phyloP scores from a whole-genome alignment of 2,113 vertebrate species.

The Mirounga angustirostris region DNA sequence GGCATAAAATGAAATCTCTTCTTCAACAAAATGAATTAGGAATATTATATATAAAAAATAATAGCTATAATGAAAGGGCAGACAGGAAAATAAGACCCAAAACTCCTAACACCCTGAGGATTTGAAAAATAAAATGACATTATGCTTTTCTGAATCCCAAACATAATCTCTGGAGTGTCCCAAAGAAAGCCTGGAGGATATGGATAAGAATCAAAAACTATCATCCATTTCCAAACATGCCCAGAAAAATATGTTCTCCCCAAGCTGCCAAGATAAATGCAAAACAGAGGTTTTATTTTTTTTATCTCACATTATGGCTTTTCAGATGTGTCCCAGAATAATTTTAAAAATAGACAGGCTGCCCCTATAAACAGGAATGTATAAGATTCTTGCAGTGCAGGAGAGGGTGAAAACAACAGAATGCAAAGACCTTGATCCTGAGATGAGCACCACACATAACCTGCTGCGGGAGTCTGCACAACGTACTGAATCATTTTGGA shows the following conservation, averaged over 20 bases:
- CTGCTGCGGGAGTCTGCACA: not conserved
- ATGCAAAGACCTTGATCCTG: not conserved
- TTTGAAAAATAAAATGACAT: conserved; percentile 56
- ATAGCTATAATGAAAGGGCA: conserved; percentile 44
- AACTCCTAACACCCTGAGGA: conserved; percentile 36
- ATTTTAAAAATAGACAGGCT: not conserved
- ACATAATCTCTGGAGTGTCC: conserved; percentile 17
- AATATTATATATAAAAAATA: conserved; percentile 71
- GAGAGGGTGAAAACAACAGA: not conserved
- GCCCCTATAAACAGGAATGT: not conserved
- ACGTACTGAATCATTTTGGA: not conserved
- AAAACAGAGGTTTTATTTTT: conserved; percentile 15
- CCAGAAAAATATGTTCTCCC: conserved; percentile 44
- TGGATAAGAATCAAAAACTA: conserved; percentile 47
- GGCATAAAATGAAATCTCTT: conserved; percentile 60
- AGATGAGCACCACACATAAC: not conserved
- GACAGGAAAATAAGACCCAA: conserved; percentile 42
- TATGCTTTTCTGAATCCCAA: not conserved
- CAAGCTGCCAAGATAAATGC: conserved; percentile 26
- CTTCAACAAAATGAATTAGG: conserved; percentile 62
- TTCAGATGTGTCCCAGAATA: conserved; percentile 38
- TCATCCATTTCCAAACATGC: conserved; percentile 41
- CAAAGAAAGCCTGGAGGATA: not conserved
- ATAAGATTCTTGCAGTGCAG: not conserved
- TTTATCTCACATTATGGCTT: not conserved